Evolutionary conservation across 2,888 invertebrate genomes (phyloP).

Genomic region (Gisinianus flammeolus): DNA sequence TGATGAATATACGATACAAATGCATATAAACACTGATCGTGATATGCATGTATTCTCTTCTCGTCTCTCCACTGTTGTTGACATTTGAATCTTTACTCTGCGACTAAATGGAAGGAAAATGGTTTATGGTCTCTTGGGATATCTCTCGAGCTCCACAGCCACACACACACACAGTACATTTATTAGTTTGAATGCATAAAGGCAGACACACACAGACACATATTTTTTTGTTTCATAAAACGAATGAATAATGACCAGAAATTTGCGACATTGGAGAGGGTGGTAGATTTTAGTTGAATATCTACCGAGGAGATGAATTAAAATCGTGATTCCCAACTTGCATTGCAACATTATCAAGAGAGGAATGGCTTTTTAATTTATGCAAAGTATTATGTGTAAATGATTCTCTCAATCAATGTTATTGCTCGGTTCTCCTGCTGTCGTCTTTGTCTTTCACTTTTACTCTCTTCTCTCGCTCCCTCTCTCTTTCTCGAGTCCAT

Average conservation of each 20-base stretch:
- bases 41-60: neutral
- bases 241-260: constrained; percentile 3
- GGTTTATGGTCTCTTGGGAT: too few relatives aligned
- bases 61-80: neutral
- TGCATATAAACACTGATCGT: neutral
- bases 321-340: constrained; percentile 20
- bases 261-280: neutral
- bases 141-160: too few relatives aligned
- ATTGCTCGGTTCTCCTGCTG: constrained; percentile 1
- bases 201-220: neutral
- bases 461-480: neutral
- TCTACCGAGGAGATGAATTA: constrained; percentile 10
- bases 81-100: neutral
- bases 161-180: neutral
- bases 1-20: too few relatives aligned
- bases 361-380: constrained; percentile 36
- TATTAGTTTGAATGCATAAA: neutral
- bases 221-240: neutral
- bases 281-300: neutral
- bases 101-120: neutral
- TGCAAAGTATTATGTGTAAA: constrained; percentile 26
- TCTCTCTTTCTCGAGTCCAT: neutral
- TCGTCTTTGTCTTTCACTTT: constrained; percentile 11
- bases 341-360: constrained; percentile 27
- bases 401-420: constrained; percentile 16